These are phyloP conservation scores for Agonopterix arenella DNA, from an alignment of 2,888 invertebrate species.

Conservation along the genomic window DNA sequence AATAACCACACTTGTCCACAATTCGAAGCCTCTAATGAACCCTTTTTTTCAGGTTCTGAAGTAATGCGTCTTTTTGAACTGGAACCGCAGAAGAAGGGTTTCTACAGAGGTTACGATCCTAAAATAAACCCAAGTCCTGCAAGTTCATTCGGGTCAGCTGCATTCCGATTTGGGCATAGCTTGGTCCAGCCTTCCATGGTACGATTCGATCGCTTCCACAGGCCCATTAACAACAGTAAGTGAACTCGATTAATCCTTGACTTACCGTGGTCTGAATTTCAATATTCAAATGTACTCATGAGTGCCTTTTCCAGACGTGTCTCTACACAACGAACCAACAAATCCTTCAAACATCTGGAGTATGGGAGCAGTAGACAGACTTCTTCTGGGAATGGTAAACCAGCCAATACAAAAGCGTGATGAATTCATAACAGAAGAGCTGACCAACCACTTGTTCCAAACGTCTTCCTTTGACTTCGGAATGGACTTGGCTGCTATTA, in stretches of 20 bases:
- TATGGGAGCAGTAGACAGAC: constrained; percentile 86
- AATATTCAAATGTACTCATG: background rate
- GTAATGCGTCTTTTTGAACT: constrained; percentile 87
- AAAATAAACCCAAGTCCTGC: constrained; percentile 85
- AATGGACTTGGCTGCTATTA: constrained; percentile 91
- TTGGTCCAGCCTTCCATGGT: constrained; percentile 88
- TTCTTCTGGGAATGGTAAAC: constrained; percentile 85
- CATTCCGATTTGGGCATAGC: constrained; percentile 92
- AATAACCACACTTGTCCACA: background rate
- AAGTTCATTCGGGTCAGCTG: constrained; percentile 88
- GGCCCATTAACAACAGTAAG: constrained; percentile 84
- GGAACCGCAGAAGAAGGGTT: constrained; percentile 81
- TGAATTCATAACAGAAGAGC: constrained; percentile 87
- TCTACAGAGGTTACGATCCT: constrained; percentile 82
- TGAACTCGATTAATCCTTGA: constrained; percentile 14
- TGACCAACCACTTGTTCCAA: constrained; percentile 91
- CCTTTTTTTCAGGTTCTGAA: constrained; percentile 75
- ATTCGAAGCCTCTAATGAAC: background rate
- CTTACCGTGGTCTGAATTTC: background rate
- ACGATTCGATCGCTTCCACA: constrained; percentile 82
- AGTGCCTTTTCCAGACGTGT: constrained; percentile 78
- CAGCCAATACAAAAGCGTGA: constrained; percentile 88
- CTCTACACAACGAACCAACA: constrained; percentile 86
- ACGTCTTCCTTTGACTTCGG: constrained; percentile 83
- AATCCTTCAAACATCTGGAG: constrained; percentile 84